Percentiles rank a stretch among this genome's conserved stretches.
These are phyloP conservation scores for Nomada lathburiana DNA, from an alignment of 2,888 invertebrate species.

Conservation along the genomic window DNA sequence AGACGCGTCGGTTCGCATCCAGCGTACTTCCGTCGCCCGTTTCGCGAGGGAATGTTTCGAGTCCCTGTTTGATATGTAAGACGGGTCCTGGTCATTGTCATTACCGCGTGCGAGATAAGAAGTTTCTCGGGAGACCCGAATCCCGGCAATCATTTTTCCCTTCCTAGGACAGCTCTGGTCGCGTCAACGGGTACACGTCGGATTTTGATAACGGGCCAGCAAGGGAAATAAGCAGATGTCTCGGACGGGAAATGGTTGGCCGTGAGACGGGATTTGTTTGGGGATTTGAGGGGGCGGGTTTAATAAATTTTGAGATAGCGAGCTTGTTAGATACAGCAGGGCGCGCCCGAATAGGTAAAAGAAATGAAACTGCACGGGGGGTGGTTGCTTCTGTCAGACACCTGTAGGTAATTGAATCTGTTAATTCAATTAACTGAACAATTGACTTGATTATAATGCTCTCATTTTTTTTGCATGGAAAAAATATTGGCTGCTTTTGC, in stretches of 20 bases:
- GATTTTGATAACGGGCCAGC: slow-evolving; percentile 15
- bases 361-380: not conserved
- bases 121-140: not conserved
- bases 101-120: slow-evolving; percentile 33
- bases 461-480: too few species aligned
- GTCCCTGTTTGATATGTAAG: not conserved
- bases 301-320: not conserved
- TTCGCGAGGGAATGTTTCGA: slow-evolving; percentile 7
- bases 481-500: too few species aligned
- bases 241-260: not conserved
- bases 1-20: not conserved
- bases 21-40: not conserved
- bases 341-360: too few species aligned
- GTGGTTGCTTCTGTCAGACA: not conserved
- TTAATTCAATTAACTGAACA: too few species aligned
- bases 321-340: not conserved
- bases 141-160: slow-evolving; percentile 12
- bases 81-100: slow-evolving; percentile 14
- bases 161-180: not conserved
- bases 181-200: not conserved
- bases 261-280: slow-evolving; percentile 4
- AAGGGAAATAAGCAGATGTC: slow-evolving; percentile 9
- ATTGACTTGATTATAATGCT: too few species aligned
- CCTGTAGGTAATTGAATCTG: not conserved
- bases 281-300: not conserved